phyloP scores from a whole-genome alignment of 2,113 vertebrate species.

The Anser brachyrhynchus region DNA sequence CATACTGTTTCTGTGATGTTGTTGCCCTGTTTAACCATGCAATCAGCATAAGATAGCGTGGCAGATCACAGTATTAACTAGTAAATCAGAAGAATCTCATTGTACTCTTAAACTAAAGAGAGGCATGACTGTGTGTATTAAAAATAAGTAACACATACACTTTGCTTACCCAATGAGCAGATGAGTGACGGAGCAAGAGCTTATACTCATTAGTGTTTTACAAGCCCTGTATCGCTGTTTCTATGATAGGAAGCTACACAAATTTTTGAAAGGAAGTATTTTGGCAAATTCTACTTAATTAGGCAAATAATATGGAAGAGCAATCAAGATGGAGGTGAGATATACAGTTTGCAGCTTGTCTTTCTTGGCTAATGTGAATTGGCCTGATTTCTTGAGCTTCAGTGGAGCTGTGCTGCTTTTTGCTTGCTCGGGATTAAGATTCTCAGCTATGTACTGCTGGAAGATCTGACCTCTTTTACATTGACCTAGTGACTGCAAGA shows the following conservation, averaged over 20 bases:
- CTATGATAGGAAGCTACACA: not conserved
- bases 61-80: not conserved
- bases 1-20: not conserved
- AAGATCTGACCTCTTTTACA: not conserved
- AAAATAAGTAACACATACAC: not conserved
- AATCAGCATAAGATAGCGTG: not conserved
- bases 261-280: not conserved
- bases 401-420: not conserved
- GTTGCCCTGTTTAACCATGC: not conserved
- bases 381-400: not conserved
- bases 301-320: not conserved
- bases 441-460: not conserved
- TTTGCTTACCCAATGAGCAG: not conserved
- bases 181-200: not conserved
- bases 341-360: not conserved
- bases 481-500: not conserved
- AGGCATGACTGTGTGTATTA: not conserved
- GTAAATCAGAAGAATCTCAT: not conserved
- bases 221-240: not conserved
- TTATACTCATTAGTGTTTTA: not conserved
- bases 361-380: fast-evolving
- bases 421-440: not conserved
- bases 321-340: not conserved
- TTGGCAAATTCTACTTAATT: not conserved
- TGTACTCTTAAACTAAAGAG: not conserved